phyloP scores from a whole-genome alignment of 1,140 invertebrate species.

The Cherax destructor region DNA sequence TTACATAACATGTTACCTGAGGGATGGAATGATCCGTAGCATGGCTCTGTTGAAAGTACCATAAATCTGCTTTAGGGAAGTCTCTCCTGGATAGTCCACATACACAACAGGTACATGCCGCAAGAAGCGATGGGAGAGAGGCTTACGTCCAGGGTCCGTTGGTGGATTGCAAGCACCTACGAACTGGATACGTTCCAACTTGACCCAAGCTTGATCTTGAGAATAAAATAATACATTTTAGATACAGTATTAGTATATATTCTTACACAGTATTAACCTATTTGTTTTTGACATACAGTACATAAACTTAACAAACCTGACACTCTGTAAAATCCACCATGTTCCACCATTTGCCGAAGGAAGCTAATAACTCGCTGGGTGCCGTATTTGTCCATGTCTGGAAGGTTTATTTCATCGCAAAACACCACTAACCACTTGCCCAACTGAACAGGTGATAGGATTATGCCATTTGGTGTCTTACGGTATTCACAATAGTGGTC shows the following conservation, averaged over 20 bases:
- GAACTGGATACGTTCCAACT: slow-evolving; percentile 98
- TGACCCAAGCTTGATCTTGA: slow-evolving; percentile 97
- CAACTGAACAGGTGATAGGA: slow-evolving; percentile 95
- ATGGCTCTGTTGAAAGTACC: slow-evolving; percentile 83
- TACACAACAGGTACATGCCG: slow-evolving; percentile 96
- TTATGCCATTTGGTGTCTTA: slow-evolving; percentile 92
- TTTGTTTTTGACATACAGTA: background rate
- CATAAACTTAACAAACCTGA: slow-evolving; percentile 70
- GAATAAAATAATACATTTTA: background rate
- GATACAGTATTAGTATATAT: background rate
- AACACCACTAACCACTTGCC: slow-evolving; percentile 99
- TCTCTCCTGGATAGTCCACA: slow-evolving; percentile 99
- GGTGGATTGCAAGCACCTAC: slow-evolving; percentile 99
- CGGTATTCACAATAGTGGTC: slow-evolving; percentile 99
- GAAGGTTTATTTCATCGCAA: slow-evolving; percentile 99
- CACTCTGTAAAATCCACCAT: slow-evolving; percentile 83
- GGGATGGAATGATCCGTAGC: slow-evolving; percentile 78
- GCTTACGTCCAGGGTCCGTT: slow-evolving; percentile 98
- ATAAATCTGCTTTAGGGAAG: slow-evolving; percentile 92
- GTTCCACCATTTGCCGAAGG: slow-evolving; percentile 96
- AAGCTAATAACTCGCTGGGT: slow-evolving; percentile 99
- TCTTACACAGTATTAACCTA: background rate
- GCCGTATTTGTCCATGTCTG: slow-evolving; percentile 98
- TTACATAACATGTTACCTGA: slow-evolving; percentile 72
- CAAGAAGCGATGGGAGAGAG: slow-evolving; percentile 94